Conservation (phyloP, 2,797 vertebrate genomes). For the Pangasius larnaudii region DNA sequence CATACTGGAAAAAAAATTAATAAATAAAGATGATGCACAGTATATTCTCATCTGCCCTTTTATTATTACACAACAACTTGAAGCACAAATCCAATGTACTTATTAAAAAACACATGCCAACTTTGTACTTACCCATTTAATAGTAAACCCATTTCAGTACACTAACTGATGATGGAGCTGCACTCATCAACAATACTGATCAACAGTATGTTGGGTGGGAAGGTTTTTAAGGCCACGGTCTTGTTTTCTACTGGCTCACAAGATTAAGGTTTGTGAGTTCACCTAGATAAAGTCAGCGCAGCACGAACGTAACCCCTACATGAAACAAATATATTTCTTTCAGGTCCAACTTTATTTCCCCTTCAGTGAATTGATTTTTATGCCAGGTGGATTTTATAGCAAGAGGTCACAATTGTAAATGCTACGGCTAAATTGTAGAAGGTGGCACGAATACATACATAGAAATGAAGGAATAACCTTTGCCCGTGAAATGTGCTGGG, state of each 20-base stretch:
- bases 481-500: background rate
- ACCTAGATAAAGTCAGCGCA: background rate
- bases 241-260: background rate
- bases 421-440: background rate
- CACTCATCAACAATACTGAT: too few species aligned
- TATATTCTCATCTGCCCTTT: too few species aligned
- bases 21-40: too few species aligned
- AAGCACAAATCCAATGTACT: too few species aligned
- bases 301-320: background rate
- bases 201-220: too few species aligned
- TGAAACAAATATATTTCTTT: background rate
- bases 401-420: background rate
- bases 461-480: background rate
- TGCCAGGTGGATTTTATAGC: background rate
- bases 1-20: too few species aligned
- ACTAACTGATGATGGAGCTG: background rate
- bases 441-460: background rate
- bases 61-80: too few species aligned
- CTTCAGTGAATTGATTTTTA: background rate
- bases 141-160: background rate
- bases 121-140: too few species aligned
- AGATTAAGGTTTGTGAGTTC: background rate
- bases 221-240: too few species aligned
- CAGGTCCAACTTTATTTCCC: background rate
- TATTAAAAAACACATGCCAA: too few species aligned